Evolutionary conservation across 2,888 invertebrate genomes (phyloP).

Genomic region (Mesodorylaimus sp.): DNA sequence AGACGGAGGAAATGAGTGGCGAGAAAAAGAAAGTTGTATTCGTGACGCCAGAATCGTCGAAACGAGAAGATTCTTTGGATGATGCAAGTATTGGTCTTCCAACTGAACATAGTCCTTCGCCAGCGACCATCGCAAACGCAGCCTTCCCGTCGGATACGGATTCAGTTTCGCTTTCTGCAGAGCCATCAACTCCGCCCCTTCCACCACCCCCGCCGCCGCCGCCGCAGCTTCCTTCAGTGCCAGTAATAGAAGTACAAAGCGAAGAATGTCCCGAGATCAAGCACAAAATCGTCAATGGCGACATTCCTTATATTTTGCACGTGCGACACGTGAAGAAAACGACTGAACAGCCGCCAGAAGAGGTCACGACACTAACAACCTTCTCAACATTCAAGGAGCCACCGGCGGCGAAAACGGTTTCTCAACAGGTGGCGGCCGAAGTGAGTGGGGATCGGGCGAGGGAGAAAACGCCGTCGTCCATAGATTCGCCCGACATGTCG

Average conservation of each 20-base stretch:
- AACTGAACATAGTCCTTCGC: too few relatives aligned
- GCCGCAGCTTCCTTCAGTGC: neutral
- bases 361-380: neutral
- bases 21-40: too few relatives aligned
- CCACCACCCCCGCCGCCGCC: neutral
- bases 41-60: too few relatives aligned
- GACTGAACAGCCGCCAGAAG: neutral
- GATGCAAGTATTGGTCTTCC: too few relatives aligned
- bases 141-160: too few relatives aligned
- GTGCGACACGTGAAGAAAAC: conserved; percentile 18
- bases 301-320: conserved; percentile 28
- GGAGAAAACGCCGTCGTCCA: neutral
- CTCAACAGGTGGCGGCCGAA: neutral
- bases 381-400: conserved; percentile 17
- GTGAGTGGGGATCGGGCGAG: neutral
- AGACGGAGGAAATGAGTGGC: too few relatives aligned
- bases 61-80: too few relatives aligned
- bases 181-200: too few relatives aligned
- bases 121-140: too few relatives aligned
- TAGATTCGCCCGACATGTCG: neutral
- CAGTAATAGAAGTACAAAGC: conserved; percentile 22
- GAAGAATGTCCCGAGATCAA: conserved; percentile 25
- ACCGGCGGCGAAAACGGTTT: conserved; percentile 11
- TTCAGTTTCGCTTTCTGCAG: too few relatives aligned
- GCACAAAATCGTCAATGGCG: conserved; percentile 19